Conservation (phyloP, 2,797 vertebrate species). For the Sus cebifrons region DNA sequence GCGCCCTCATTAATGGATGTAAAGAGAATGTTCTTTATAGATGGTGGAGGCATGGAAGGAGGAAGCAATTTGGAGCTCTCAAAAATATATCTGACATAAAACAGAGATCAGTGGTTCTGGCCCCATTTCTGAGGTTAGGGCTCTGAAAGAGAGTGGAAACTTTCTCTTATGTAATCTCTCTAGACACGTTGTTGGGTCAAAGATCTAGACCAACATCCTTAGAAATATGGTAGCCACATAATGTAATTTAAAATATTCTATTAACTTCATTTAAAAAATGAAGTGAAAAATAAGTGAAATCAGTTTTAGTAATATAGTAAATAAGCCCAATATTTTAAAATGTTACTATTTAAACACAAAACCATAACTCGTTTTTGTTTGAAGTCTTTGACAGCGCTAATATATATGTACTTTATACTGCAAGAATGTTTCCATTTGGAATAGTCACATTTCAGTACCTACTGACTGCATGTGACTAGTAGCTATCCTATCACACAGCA, state of each 20-base stretch:
- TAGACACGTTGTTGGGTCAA: not conserved
- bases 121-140: not conserved
- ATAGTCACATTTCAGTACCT: not conserved
- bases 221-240: not conserved
- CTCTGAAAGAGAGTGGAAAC: not conserved
- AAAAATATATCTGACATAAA: not conserved
- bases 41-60: not conserved
- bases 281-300: constrained; percentile 41
- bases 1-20: not conserved
- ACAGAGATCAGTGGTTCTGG: not conserved
- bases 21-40: constrained; percentile 2
- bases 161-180: not conserved
- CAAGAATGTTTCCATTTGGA: not conserved
- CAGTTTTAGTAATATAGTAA: constrained; percentile 5
- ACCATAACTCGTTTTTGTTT: not conserved
- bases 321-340: not conserved
- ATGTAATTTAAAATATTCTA: not conserved
- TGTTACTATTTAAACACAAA: constrained; percentile 16
- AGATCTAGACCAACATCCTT: not conserved
- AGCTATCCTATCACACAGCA: not conserved
- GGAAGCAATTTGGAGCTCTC: not conserved
- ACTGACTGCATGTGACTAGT: not conserved
- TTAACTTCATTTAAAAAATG: constrained; percentile 17
- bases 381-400: not conserved
- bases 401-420: not conserved